These are phyloP conservation scores for Sylvilagus floridanus DNA, from an alignment of 2,797 vertebrate genomes.

Conservation along the genomic window DNA sequence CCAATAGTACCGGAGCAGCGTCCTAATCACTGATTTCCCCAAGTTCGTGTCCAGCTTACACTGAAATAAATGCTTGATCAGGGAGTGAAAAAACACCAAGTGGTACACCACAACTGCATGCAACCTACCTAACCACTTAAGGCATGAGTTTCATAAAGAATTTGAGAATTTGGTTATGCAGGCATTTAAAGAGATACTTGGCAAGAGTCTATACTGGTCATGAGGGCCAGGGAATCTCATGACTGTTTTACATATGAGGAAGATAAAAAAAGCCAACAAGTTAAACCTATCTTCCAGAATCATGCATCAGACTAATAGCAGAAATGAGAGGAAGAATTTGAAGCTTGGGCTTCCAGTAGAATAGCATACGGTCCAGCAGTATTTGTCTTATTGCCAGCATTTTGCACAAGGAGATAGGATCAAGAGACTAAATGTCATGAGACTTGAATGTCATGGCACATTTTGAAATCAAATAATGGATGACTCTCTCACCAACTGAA, in stretches of 20 bases:
- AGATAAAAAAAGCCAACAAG: slow-evolving; percentile 39
- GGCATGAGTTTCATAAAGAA: background rate
- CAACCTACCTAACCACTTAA: background rate
- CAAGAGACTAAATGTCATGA: slow-evolving; percentile 38
- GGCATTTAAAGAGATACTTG: slow-evolving; percentile 1
- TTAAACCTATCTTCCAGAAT: background rate
- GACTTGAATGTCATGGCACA: background rate
- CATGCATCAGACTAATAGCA: background rate
- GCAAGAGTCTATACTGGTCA: background rate
- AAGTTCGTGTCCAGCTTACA: background rate
- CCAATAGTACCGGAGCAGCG: background rate
- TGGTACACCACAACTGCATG: too few relatives aligned
- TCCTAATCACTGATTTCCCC: background rate
- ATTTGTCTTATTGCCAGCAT: background rate
- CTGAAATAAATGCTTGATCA: background rate
- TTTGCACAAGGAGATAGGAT: slow-evolving; percentile 1
- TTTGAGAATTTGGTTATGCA: background rate
- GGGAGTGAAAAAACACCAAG: background rate
- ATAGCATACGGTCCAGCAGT: background rate
- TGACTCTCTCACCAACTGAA: background rate
- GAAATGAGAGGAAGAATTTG: background rate
- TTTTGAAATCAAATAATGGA: slow-evolving; percentile 22
- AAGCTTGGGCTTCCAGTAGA: background rate
- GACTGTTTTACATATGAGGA: background rate
- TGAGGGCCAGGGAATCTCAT: background rate